phyloP scores from a whole-genome alignment of 2,888 invertebrate species.

The Dendrolimus pini region DNA sequence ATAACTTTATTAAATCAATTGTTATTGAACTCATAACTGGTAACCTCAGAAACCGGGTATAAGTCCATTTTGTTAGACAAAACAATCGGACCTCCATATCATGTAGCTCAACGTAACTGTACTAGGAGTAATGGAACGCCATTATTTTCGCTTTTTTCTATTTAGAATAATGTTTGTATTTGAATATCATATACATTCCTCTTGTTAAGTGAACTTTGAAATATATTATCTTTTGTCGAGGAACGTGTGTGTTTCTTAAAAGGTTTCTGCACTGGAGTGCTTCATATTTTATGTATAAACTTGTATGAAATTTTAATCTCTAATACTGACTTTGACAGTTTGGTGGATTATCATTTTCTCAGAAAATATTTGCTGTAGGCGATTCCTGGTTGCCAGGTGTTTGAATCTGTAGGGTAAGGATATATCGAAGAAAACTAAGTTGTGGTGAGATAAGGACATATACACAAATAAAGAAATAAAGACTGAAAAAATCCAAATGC shows the following conservation, averaged over 20 bases:
- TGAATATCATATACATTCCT: conserved; percentile 8
- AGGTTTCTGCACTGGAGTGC: neutral
- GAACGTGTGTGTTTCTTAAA: neutral
- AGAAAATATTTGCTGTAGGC: too few relatives aligned
- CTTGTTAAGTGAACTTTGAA: neutral
- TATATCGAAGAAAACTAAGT: too few relatives aligned
- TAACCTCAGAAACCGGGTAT: too few relatives aligned
- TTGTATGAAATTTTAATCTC: neutral
- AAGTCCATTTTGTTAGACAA: neutral
- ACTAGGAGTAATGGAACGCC: conserved; percentile 10
- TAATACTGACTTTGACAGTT: neutral
- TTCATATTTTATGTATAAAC: neutral
- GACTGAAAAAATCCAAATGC: too few relatives aligned
- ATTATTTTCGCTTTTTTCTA: conserved; percentile 12
- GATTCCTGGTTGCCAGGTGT: too few relatives aligned
- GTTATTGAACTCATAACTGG: too few relatives aligned
- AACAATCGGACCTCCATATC: neutral
- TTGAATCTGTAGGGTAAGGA: too few relatives aligned
- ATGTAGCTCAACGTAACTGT: neutral
- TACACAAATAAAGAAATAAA: too few relatives aligned
- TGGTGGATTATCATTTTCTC: too few relatives aligned
- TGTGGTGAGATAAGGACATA: too few relatives aligned
- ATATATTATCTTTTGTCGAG: neutral
- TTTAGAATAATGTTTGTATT: conserved; percentile 9
- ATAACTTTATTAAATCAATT: too few relatives aligned